Base-by-base conservation (phyloP, 2,888 invertebrate species). In the Salticus scenicus region DNA sequence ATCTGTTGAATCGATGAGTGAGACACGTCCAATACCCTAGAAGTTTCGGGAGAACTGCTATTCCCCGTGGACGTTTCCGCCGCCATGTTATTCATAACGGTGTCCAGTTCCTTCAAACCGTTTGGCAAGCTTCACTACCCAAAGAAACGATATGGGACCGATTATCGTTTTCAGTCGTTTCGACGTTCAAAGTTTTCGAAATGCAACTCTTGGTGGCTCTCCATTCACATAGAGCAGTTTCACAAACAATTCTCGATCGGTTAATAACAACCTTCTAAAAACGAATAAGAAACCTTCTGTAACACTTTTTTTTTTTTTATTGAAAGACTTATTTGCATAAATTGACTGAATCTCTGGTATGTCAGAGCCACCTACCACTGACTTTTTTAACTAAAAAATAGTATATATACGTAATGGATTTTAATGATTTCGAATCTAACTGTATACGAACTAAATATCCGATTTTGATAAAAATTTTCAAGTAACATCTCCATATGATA, bases 141-240 rank as follows among this genome's bases (percentile, higher is more conserved):
- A 17, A 63, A 14, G n/a, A 33, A 0, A 27, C 24, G 37, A 74
- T 17, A 74, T 64, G 12, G 64, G 28, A 0, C 1, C 31, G 17
- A 41, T 74, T 41, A 10, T 2, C 17, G 27, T 37, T 17, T 64
- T 74, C 27, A 64, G 37, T 28, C 64, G 27, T 74, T 64, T 63
- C 37, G 4, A 27, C 20, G 37, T 37, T 33, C 17, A 27, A 64
- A 63, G 64, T 30, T 37, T 74, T 41, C 74, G 0, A 63, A 37
- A 64, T 28, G 41, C 41, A 64, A 41, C 10, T 28, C 14, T 64
- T 74, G 41, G 5, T 28, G 41, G 37, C 41, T 74, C 20, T 67
- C 42, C 17, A 77, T 28, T 70, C 72, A 31, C 5, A 47, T 71
- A 72, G 77, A 66, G 78, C 66, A 73, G 20, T 47, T 73, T 20